Evolutionary conservation across 1,140 invertebrate genomes (phyloP), one percentile per base, ranked within the genome.

Genomic region (Nylanderia fulva): DNA sequence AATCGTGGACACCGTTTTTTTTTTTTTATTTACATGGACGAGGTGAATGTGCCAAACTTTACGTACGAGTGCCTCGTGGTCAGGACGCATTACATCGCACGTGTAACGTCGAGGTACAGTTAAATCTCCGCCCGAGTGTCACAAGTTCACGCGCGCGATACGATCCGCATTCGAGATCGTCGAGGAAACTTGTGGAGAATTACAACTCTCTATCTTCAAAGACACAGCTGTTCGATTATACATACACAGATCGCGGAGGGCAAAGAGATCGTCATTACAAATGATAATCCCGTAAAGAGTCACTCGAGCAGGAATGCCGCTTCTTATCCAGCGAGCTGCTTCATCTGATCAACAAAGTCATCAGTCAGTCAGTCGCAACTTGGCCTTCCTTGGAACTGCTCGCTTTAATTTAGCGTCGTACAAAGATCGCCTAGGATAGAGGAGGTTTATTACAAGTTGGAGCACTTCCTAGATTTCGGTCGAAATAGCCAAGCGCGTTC

Each of bases 401-500:
- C 27, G 24, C 15, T 52, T 80, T 4, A 36, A 54, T n/a, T 69
- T 11, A 29, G 11, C 63, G 21, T 69, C 48, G 63, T 15, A 33
- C 15, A 9, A 33, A 45, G 61, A 60, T 80, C 27, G 64, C 4
- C 9, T 18, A 33, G 48, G 48, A 71, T 80, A 33, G 29, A 29
- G 15, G 36, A 33, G 54, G 58, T 61, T 56, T 21, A 24, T 72
- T 58, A 69, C 36, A 77, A 71, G 27, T 39, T 24, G 36, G 8
- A 58, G 42, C 48, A 56, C 66, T 82, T 82, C 54, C 77, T 72
- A 39, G 63, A 79, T 66, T 68, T 68, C 33, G 36, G 52, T 71
- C 64, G 33, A 29, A 33, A 33, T 48, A 58, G 24, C 5, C 29
- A 68, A 15, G 36, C 48, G n/a, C 45, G 76, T 80, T 80, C 63